phyloP scores from a whole-genome alignment of 1,140 invertebrate genomes.

The Cyphomyrmex costatus region DNA sequence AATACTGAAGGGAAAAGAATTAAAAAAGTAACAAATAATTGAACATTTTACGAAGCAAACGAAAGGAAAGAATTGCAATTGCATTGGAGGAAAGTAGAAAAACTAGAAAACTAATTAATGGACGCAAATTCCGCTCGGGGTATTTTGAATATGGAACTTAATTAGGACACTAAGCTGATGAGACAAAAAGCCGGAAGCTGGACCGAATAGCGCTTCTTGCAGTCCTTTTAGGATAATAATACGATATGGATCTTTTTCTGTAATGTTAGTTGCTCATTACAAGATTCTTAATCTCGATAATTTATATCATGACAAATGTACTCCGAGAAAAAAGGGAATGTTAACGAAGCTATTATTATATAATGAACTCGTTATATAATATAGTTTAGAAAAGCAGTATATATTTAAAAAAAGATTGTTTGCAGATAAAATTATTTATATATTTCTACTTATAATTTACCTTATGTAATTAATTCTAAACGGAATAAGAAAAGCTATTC shows the following conservation, averaged over 20 bases:
- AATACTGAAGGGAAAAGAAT: neutral
- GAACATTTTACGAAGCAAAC: neutral
- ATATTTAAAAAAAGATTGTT: neutral
- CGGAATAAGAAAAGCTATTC: neutral
- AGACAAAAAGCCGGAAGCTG: slow-evolving; percentile 45
- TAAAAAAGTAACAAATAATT: neutral
- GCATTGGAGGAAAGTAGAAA: neutral
- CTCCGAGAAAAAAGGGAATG: neutral
- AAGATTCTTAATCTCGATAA: slow-evolving; percentile 9
- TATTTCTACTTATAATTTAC: neutral
- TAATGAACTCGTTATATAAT: neutral
- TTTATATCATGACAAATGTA: slow-evolving; percentile 19
- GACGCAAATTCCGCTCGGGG: slow-evolving; percentile 19
- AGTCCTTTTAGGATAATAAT: slow-evolving; percentile 25
- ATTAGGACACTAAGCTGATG: slow-evolving; percentile 46
- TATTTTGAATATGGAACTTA: slow-evolving; percentile 48
- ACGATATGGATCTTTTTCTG: slow-evolving; percentile 29
- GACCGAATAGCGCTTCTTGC: slow-evolving; percentile 17
- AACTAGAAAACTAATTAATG: slow-evolving; percentile 41
- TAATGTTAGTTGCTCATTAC: slow-evolving; percentile 3
- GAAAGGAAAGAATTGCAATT: neutral
- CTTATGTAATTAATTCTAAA: neutral
- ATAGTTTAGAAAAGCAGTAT: neutral
- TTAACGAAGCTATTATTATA: neutral
- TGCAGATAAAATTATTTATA: neutral